Evolutionary conservation across 2,888 invertebrate genomes (phyloP), one percentile per base, ranked within the genome.

Genomic region (Caenorhabditis angaria): DNA sequence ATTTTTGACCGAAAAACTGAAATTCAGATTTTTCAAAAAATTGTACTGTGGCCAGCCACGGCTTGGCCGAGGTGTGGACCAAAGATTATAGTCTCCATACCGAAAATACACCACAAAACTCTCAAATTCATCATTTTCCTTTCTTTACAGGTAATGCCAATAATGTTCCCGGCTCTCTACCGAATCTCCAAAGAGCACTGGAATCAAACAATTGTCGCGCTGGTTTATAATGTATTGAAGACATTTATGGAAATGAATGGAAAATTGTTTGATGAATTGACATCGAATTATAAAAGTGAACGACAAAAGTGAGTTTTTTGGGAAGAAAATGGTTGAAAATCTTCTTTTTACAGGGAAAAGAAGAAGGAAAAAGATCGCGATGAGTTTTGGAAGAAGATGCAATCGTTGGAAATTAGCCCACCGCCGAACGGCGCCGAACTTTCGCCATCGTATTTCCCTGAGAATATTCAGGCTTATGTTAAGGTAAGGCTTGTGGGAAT

Each of bases 211-310:
- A 99, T 99, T 88, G 94, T 99, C 84, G 97, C 97, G 74, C 92
- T 99, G 87, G 97, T 99, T 87, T 99, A 99, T 91, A 99, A 99
- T 90, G 99, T 99, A 88, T 93, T 99, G 88, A 99, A 99, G 91
- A 93, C 97, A 67, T 99, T 99, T 90, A 99, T 99, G 99, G 99
- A 99, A 90, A 99, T 99, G 97, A 99, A 99, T 91, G 96, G 96
- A 88, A 97, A 96, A 90, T 91, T 99, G 83, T 99, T 99, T 88
- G 99, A 99, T 89, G 97, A 99, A 91, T 92, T 99, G 89, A 94
- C 97, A 88, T 93, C 95, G 88, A 94, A 94, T 90, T 99, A 97
- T 91, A 99, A 99, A 91, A 94, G 95, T 88, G 97, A 99, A 90
- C 91, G 97, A 90, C 97, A 97, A 92, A 97, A 95, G 97, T 97